phyloP scores from a whole-genome alignment of 2,113 vertebrate species.

The Naja naja region DNA sequence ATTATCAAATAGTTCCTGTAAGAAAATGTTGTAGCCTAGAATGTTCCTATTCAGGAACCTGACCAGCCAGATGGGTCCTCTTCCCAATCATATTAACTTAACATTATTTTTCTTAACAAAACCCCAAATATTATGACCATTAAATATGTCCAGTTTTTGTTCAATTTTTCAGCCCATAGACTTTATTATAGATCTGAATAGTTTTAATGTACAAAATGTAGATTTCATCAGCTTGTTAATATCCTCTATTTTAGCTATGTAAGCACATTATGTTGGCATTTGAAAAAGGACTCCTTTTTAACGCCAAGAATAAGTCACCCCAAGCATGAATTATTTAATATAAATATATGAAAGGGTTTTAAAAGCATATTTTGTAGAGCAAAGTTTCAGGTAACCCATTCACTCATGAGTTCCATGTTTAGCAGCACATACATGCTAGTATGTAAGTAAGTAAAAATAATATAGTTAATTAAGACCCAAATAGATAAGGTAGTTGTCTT shows the following conservation, averaged over 20 bases:
- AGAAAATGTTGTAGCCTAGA: neutral
- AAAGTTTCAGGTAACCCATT: neutral
- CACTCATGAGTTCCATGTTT: neutral
- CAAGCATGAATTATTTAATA: neutral
- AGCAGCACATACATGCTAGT: neutral
- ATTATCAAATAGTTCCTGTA: neutral
- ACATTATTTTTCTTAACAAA: neutral
- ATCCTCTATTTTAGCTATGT: neutral
- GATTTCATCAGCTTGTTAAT: neutral
- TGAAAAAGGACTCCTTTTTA: neutral
- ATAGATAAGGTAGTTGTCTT: neutral
- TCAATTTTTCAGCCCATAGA: neutral
- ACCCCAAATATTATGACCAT: neutral
- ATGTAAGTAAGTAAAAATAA: neutral
- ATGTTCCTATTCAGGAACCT: neutral
- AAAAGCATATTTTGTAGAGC: neutral
- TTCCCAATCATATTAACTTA: neutral
- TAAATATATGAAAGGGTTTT: neutral
- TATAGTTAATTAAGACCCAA: neutral
- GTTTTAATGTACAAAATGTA: neutral
- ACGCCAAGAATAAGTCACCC: neutral
- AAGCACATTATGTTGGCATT: neutral
- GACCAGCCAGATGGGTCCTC: neutral
- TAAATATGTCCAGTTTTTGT: neutral
- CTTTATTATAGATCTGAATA: neutral